A percentile compares a stretch with the other conserved stretches of the same genome.
These are phyloP conservation scores for Bicyclus anynana DNA, from an alignment of 1,140 invertebrate genomes.

Conservation along the genomic window DNA sequence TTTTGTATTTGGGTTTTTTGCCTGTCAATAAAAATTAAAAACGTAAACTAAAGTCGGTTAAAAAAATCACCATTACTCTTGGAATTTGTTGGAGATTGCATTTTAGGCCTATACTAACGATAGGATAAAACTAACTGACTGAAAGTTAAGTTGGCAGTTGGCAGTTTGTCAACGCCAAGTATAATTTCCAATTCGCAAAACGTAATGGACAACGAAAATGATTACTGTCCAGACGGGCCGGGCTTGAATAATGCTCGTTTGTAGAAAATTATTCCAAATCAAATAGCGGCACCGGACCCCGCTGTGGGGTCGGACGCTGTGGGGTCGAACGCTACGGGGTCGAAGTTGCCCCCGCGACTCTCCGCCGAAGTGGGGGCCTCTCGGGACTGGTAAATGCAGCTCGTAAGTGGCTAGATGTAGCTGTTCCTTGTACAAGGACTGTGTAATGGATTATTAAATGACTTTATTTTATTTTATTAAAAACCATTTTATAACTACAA, in stretches of 20 bases:
- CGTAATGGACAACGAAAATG: neutral
- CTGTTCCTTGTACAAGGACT: neutral
- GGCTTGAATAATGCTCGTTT: neutral
- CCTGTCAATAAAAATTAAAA: no score
- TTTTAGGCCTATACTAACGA: no score
- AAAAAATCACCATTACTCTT: no score
- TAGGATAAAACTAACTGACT: no score
- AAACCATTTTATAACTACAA: no score
- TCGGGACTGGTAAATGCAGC: neutral
- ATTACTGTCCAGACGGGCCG: neutral
- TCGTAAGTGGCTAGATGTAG: neutral
- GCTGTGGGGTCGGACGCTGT: neutral
- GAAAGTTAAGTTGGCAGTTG: neutral
- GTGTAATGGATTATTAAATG: no score
- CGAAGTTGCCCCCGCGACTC: neutral
- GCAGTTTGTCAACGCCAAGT: no score
- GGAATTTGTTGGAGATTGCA: no score
- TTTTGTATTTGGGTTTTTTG: no score
- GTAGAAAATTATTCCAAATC: neutral
- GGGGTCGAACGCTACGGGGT: neutral
- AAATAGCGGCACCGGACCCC: neutral
- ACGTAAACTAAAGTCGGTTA: no score
- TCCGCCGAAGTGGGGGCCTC: neutral
- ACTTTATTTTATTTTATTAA: no score
- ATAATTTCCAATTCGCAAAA: neutral